A percentile compares a stretch with the other conserved stretches of the same genome.
phyloP scores from a whole-genome alignment of 2,888 invertebrate species.

The Cephus sareptanus region DNA sequence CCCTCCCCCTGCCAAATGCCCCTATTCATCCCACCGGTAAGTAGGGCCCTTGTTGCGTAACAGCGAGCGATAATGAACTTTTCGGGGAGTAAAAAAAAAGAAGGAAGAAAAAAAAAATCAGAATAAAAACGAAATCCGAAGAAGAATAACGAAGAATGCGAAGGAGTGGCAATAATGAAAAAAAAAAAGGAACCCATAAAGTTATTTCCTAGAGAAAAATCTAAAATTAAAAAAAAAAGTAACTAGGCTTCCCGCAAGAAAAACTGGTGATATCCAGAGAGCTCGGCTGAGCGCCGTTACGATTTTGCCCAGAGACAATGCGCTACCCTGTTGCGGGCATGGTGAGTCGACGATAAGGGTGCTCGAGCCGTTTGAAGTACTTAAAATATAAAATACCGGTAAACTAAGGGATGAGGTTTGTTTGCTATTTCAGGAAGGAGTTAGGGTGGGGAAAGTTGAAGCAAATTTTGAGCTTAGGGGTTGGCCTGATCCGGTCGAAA shows the following conservation, averaged over 20 bases:
- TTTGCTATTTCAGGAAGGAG: neutral
- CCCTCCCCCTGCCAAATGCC: neutral
- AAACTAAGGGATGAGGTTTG: neutral
- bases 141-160: neutral
- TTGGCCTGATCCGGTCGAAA: constrained; percentile 25
- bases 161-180: neutral
- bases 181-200: neutral
- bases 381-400: neutral
- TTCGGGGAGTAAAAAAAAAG: neutral
- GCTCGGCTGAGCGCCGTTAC: neutral
- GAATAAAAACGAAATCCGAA: neutral
- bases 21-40: neutral
- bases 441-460: neutral
- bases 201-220: neutral
- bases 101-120: neutral
- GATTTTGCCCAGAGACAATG: neutral
- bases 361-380: neutral
- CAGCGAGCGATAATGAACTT: neutral
- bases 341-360: neutral
- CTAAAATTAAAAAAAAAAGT: neutral
- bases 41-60: neutral
- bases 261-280: neutral
- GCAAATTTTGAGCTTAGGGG: neutral
- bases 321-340: neutral
- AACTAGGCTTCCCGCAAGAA: neutral